These are phyloP conservation scores for Todiramphus saurophagus DNA, from an alignment of 2,113 vertebrate species.

Conservation along the genomic window DNA sequence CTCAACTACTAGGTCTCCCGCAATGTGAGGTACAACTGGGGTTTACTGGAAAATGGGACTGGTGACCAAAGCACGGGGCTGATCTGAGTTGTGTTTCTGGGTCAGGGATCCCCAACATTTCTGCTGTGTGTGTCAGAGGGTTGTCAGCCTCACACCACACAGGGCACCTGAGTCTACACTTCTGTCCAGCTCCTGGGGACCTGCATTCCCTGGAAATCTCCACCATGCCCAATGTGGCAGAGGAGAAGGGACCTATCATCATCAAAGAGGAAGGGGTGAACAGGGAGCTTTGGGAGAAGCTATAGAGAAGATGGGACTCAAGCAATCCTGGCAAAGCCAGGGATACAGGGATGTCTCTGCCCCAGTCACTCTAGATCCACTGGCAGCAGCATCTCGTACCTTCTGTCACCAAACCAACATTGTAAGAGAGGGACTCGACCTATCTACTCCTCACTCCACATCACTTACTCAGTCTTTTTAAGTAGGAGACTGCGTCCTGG, in stretches of 20 bases:
- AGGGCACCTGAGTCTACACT: neutral
- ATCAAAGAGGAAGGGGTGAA: neutral
- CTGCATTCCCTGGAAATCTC: neutral
- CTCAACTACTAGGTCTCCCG: neutral
- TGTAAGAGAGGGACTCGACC: neutral
- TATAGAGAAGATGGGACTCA: neutral
- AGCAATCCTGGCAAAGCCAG: neutral
- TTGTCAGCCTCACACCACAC: neutral
- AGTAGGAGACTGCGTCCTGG: constrained; percentile 1
- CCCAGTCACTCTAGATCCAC: neutral
- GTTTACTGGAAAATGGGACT: neutral
- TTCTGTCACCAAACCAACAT: neutral
- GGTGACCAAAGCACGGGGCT: neutral
- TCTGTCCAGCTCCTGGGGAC: neutral
- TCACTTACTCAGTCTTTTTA: constrained; percentile 23
- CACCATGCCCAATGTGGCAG: neutral
- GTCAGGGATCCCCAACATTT: neutral
- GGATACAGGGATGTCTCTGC: neutral
- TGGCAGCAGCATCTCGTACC: neutral
- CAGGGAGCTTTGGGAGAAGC: neutral
- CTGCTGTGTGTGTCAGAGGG: neutral
- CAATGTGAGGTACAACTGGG: neutral
- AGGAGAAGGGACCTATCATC: neutral
- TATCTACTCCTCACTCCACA: neutral
- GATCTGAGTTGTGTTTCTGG: neutral